Evolutionary conservation across 1,140 invertebrate species (phyloP), one percentile per base, ranked within the genome.

Genomic region (Papilio aristodemus): DNA sequence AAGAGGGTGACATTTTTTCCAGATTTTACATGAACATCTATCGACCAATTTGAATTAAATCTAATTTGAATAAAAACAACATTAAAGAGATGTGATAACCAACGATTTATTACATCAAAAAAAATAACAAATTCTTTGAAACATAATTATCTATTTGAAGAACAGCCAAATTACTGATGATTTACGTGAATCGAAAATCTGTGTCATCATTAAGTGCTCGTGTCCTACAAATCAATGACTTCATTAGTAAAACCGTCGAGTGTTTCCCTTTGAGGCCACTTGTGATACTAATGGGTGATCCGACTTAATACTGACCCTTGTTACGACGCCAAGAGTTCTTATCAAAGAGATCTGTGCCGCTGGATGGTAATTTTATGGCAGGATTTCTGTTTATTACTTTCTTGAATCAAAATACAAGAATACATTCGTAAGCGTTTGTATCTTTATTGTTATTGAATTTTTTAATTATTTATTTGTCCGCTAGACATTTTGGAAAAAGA

Each of bases 241-340:
- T 60, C 58, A 36, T 60, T 60, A 60, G 58, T 36, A 60, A 60
- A 60, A 60, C 58, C 58, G 58, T 60, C 58, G 58, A 60, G 58
- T 36, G 17, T 32, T 60, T n/a, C 32, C 32, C 17, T 60, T 32
- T 36, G 27, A 60, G 27, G 58, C 14, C 58, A n/a, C 13, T 60
- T 32, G 10, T 60, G 32, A 60, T 32, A 32, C 27, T 37, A 60
- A 60, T 60, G 58, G 25, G 58, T 60, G 58, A 32, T 37, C 32
- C 27, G 58, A 32, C 58, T 60, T 60, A 60, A 60, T 60, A 60
- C 32, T 60, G 58, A 38, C 58, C 58, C 58, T 60, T 59, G 57
- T 59, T 17, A 60, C 14, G 57, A 59, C 32, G n/a, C 58, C 8
- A 14, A 32, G 58, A 60, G 58, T 60, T 37, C 58, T 60, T 60